Base-by-base conservation (phyloP, 1,140 invertebrate genomes). In the Chironomus tepperi region DNA sequence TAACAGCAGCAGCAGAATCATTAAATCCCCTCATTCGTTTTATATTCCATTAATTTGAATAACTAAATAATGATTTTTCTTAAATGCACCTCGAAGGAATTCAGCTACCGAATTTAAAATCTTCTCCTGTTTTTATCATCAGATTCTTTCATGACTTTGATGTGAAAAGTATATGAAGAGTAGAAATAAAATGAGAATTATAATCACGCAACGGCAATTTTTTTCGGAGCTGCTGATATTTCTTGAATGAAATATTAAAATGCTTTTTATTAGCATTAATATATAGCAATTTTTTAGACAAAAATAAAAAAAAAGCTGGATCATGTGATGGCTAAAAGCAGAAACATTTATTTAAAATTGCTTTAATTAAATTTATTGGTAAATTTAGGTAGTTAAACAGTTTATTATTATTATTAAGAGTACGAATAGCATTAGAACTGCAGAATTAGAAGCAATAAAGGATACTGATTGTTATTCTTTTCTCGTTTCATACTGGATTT, bases 61-160 rank as follows among this genome's bases (percentile, higher is more conserved):
- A 34, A 34, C 24, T 34, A 34, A 34, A 34, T 34, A 34, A 34
- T 34, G 5, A 34, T 34, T 34, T 34, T 34, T 34, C 24, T 57
- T 57, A 57, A 57, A 57, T 57, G 47, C 47, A 57, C 47, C 47
- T 57, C 47, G 12, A 57, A 57, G 47, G 47, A 57, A 57, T 57
- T 57, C 47, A 57, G 47, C 47, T 57, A 57, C 47, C 47, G 47
- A 57, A 57, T 57, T 57, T 57, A 57, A 57, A 57, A 57, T 3
- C 12, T 57, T n/a, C 15, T 57, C 47, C 47, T 57, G n/a, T 57
- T 47, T 57, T 57, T 57, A 57, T 57, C 15, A 57, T 57, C 47
- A 57, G 47, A 57, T 57, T 57, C 47, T 57, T 57, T 57, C 47
- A 57, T 57, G 47, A 57, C 47, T 57, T 57, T 57, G 47, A 57